Evolutionary conservation across 2,113 vertebrate genomes (phyloP), one percentile per base, ranked within the genome.

Genomic region (Pagrus major): DNA sequence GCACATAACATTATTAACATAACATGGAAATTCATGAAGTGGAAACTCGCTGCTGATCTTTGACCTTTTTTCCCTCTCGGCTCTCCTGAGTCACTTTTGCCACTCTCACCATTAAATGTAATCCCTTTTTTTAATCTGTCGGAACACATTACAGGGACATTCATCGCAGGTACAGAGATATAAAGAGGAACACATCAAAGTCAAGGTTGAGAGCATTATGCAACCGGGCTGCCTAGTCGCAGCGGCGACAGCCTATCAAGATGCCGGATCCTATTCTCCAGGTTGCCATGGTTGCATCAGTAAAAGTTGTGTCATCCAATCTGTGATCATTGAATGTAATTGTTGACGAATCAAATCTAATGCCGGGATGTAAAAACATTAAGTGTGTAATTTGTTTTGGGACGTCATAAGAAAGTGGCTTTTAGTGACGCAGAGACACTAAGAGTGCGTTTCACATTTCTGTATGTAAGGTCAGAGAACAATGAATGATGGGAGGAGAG

Each of bases 281-380:
- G 73, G 91, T 91, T 90, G 83, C 88, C 76, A 91, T 90, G 85
- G 90, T 78, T 87, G 81, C 88, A 79, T 83, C 58, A 58, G 76
- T 78, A 61, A 76, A n/a, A 72, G 60, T 86, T 80, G 71, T 85
- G 69, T 75, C 75, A 86, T 82, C n/a, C 76, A 60, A 78, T 78
- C 75, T 87, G 75, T 52, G 54, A 75, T 60, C 14, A 0, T 42
- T 78, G 49, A n/a, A 41, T 83, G 76, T 55, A 33, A 68, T 67
- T 80, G 71, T 69, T 81, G 72, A 83, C 15, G 20, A 75, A 61
- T 84, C 15, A 49, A 44, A 10, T 54, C 15, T 25, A 49, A 66
- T 15, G 20, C 35, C 58, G 70, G 20, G n/a, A n/a, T 63, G 25
- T 23, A 44, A 39, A 60, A 23, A 29, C 61, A 18, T 47, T 16